These are phyloP conservation scores for Protophormia terraenovae DNA, from an alignment of 2,888 invertebrate species.

Conservation along the genomic window DNA sequence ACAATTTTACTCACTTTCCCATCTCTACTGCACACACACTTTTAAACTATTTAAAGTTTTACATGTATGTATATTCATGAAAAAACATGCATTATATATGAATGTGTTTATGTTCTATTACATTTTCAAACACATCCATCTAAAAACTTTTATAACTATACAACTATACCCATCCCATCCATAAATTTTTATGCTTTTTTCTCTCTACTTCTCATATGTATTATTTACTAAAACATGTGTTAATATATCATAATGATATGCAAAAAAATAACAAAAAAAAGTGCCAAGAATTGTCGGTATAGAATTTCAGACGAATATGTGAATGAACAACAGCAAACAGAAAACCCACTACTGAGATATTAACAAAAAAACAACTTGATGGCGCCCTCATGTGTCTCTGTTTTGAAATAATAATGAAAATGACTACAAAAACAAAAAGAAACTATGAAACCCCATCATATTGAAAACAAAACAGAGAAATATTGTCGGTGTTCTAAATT, in stretches of 20 bases:
- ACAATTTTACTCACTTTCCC: neutral
- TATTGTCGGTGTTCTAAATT: conserved; percentile 62
- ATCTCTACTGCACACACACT: neutral
- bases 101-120: neutral
- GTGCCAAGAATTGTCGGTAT: conserved; percentile 48
- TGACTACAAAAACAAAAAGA: neutral
- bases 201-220: neutral
- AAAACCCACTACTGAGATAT: conserved; percentile 47
- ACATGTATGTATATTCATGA: neutral
- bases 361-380: conserved; percentile 40
- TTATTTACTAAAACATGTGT: conserved; percentile 50
- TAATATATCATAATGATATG: conserved; percentile 47
- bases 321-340: conserved; percentile 26
- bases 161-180: neutral
- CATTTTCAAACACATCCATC: neutral
- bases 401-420: conserved; percentile 42
- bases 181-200: neutral
- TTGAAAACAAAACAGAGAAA: neutral
- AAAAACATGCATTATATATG: conserved; percentile 1
- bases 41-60: neutral
- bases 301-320: conserved; percentile 43
- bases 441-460: conserved; percentile 35
- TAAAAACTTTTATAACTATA: conserved; percentile 14
- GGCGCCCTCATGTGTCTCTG: conserved; percentile 66
- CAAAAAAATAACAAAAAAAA: conserved; percentile 37